Percentiles rank a stretch among this genome's conserved stretches.
Conservation (phyloP, 2,888 invertebrate species). For the Protonemura montana region DNA sequence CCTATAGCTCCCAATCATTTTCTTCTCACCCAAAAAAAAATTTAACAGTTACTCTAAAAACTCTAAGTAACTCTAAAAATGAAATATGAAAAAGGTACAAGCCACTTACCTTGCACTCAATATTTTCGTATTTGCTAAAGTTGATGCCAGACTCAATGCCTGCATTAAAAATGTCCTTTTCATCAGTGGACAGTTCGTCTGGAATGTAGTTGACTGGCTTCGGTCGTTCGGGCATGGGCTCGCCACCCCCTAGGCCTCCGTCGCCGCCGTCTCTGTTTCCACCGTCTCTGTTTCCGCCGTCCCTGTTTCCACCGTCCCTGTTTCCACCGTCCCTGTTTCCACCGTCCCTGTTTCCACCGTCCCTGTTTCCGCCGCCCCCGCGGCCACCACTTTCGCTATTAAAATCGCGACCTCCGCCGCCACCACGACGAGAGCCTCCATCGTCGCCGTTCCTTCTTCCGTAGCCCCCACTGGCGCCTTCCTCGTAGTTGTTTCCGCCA, state of each 20-base stretch:
- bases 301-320: constrained; percentile 41
- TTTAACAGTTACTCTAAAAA: too few relatives aligned
- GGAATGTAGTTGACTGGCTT: constrained; percentile 72
- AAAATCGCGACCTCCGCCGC: constrained; percentile 28
- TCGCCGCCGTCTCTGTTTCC: constrained; percentile 53
- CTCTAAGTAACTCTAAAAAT: too few relatives aligned
- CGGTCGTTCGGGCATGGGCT: constrained; percentile 59
- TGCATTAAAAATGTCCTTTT: constrained; percentile 72
- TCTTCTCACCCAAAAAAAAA: too few relatives aligned
- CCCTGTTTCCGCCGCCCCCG: constrained; percentile 50
- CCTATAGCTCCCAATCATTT: too few relatives aligned
- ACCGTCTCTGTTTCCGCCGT: constrained; percentile 54
- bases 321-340: constrained; percentile 48
- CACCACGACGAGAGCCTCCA: constrained; percentile 42
- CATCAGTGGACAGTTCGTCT: constrained; percentile 75
- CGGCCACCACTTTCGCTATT: constrained; percentile 56
- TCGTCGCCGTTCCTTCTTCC: constrained; percentile 48
- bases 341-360: constrained; percentile 48
- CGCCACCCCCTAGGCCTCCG: constrained; percentile 22
- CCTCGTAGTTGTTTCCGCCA: constrained; percentile 50
- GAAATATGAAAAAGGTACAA: too few relatives aligned
- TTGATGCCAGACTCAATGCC: constrained; percentile 86
- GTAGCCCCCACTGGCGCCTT: constrained; percentile 48
- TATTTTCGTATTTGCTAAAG: constrained; percentile 86
- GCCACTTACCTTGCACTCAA: constrained; percentile 82